phyloP scores from a whole-genome alignment of 2,888 invertebrate species.

The Orthonevra nobilis region DNA sequence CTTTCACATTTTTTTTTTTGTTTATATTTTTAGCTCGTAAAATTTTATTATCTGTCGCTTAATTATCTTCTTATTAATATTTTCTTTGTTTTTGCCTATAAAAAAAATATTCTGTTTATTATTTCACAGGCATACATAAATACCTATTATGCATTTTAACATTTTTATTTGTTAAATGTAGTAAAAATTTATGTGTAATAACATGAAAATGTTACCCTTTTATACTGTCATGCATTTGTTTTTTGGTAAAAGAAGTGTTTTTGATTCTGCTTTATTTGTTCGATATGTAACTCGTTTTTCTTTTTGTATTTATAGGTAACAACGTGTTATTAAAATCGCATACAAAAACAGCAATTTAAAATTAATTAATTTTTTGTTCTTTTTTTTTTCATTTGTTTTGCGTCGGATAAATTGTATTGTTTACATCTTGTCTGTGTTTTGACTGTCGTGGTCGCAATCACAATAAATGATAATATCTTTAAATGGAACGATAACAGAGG shows the following conservation, averaged over 20 bases:
- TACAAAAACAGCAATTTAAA: conserved; percentile 4
- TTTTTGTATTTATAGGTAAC: conserved; percentile 35
- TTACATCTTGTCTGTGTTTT: conserved; percentile 3
- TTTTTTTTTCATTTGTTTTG: conserved; percentile 33
- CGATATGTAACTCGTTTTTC: conserved; percentile 8
- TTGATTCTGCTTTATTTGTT: conserved; percentile 33
- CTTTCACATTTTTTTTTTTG: no score
- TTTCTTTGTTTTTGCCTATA: conserved; percentile 1
- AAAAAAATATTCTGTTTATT: conserved; percentile 1
- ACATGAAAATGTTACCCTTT: conserved; percentile 3
- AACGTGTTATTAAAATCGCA: not conserved
- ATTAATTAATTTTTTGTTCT: conserved; percentile 22
- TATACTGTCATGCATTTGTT: conserved; percentile 42
- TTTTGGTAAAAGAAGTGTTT: conserved; percentile 37
- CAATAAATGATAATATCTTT: no score
- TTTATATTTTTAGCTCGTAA: no score
- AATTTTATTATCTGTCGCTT: no score
- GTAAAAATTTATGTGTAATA: conserved; percentile 22
- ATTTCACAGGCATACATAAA: not conserved
- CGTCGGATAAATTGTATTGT: conserved; percentile 16
- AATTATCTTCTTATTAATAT: not conserved
- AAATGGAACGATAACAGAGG: conserved; percentile 81
- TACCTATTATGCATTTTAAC: conserved; percentile 15
- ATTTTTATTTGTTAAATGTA: conserved; percentile 12
- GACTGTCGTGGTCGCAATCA: not conserved